Percentiles rank a stretch among this genome's conserved stretches.
Evolutionary conservation across 1,140 invertebrate species (phyloP).

Genomic region (Ceratina australensis): DNA sequence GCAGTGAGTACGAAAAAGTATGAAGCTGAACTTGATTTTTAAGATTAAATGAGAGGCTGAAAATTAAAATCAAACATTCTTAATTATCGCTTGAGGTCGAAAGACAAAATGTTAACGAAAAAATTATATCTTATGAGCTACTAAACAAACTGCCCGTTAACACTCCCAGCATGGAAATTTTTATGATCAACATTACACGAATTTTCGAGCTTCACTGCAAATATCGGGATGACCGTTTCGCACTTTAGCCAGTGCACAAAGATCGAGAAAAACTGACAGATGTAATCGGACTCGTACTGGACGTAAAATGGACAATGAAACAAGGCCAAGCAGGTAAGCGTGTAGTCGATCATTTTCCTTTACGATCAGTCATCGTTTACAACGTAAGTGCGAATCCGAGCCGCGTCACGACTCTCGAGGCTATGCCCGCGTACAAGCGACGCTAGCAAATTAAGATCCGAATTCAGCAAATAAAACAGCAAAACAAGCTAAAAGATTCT

Average conservation of each 20-base stretch:
- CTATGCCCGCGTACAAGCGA: slow-evolving; percentile 61
- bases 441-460: slow-evolving; percentile 67
- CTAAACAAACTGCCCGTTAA: too few species aligned
- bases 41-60: too few species aligned
- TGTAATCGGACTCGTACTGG: slow-evolving; percentile 17
- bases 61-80: too few species aligned
- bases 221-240: not conserved
- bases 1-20: not conserved
- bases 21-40: not conserved
- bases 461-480: slow-evolving; percentile 68
- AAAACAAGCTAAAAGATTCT: slow-evolving; percentile 60
- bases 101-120: too few species aligned
- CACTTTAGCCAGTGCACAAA: not conserved
- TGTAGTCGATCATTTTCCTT: slow-evolving; percentile 67
- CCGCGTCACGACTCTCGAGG: slow-evolving; percentile 36
- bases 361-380: slow-evolving; percentile 45
- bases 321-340: slow-evolving; percentile 74
- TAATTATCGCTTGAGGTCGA: too few species aligned
- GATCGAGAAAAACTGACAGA: slow-evolving; percentile 6
- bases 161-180: not conserved
- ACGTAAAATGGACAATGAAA: slow-evolving; percentile 63
- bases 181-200: not conserved
- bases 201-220: slow-evolving; percentile 1
- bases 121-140: too few species aligned
- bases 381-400: slow-evolving; percentile 41